phyloP scores from a whole-genome alignment of 1,140 invertebrate genomes.

The Penaeus japonicus region DNA sequence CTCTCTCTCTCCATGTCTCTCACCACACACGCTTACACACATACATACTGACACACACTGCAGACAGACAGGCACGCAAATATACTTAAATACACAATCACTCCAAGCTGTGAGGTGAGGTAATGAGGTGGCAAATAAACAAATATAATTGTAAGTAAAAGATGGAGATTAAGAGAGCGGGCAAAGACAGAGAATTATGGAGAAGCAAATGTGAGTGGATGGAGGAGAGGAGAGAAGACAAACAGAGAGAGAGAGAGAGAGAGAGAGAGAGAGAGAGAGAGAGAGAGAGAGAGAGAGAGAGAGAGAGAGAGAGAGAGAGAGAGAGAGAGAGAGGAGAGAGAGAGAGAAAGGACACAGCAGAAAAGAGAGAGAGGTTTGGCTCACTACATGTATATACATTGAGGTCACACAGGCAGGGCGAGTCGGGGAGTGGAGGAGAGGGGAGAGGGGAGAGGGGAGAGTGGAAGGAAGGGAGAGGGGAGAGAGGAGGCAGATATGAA shows the following conservation, averaged over 20 bases:
- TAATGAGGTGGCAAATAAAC: too few species aligned
- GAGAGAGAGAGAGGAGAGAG: background rate
- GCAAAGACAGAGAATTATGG: too few species aligned
- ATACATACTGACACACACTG: too few species aligned
- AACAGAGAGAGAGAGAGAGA: background rate
- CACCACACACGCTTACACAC: too few species aligned
- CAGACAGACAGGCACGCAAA: too few species aligned
- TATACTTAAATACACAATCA: too few species aligned
- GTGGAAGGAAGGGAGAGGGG: background rate
- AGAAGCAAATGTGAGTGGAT: background rate
- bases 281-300: constrained; percentile 2
- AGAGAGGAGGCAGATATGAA: background rate
- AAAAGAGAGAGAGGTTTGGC: constrained; percentile 6
- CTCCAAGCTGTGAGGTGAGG: too few species aligned
- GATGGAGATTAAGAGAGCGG: too few species aligned
- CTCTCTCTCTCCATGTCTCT: too few species aligned
- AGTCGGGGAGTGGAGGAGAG: background rate
- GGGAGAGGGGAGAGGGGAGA: background rate
- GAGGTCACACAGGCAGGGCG: background rate
- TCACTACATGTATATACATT: too few species aligned
- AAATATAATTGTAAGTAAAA: too few species aligned
- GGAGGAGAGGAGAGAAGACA: background rate
- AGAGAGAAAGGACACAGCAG: constrained; percentile 23
- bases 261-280: constrained; percentile 1
- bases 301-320: constrained; percentile 3